phyloP scores from a whole-genome alignment of 1,140 invertebrate genomes.

The Hyles vespertilio region DNA sequence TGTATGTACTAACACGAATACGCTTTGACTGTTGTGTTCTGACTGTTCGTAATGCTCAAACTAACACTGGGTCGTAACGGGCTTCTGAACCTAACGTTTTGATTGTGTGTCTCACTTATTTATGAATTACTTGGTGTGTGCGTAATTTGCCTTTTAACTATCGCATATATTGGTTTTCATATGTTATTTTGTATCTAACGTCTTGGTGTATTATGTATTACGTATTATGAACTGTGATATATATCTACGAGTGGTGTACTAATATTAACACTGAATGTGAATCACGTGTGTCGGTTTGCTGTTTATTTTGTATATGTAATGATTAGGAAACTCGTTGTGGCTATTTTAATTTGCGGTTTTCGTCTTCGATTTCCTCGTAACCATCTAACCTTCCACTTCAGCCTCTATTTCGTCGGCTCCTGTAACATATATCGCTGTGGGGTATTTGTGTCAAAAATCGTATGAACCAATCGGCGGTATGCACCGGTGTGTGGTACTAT shows the following conservation, averaged over 20 bases:
- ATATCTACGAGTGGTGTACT: not conserved
- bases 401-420: slow-evolving; percentile 38
- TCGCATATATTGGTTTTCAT: slow-evolving; percentile 18
- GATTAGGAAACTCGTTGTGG: slow-evolving; percentile 27
- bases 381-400: slow-evolving; percentile 40
- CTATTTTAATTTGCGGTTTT: slow-evolving; percentile 13
- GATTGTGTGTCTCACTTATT: slow-evolving; percentile 51
- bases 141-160: slow-evolving; percentile 65
- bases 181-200: slow-evolving; percentile 31
- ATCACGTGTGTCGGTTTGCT: slow-evolving; percentile 36
- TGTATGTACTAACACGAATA: slow-evolving; percentile 46
- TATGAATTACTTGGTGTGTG: slow-evolving; percentile 62
- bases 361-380: slow-evolving; percentile 20
- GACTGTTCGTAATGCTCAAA: slow-evolving; percentile 40
- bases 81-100: slow-evolving; percentile 52
- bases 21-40: slow-evolving; percentile 63
- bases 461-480: slow-evolving; percentile 63
- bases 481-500: slow-evolving; percentile 19
- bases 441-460: slow-evolving; percentile 35
- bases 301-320: slow-evolving; percentile 23
- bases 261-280: slow-evolving; percentile 6
- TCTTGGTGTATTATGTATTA: slow-evolving; percentile 15
- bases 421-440: slow-evolving; percentile 39
- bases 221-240: slow-evolving; percentile 13
- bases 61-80: slow-evolving; percentile 69